These are phyloP conservation scores for Odobenus rosmarus DNA, from an alignment of 2,113 vertebrate genomes.

Conservation along the genomic window DNA sequence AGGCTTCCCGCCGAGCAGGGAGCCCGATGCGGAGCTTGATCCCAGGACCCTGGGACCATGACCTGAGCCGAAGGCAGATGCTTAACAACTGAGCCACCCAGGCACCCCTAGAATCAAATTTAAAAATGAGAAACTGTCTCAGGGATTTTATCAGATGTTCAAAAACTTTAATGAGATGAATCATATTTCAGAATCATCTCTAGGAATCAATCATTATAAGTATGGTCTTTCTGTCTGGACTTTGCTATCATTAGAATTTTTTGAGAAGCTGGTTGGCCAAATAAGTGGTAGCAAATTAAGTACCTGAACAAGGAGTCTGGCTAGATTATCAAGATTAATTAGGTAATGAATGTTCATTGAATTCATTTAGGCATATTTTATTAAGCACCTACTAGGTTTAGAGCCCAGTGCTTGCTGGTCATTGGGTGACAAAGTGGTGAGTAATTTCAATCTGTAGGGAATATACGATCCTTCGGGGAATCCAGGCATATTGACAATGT, in stretches of 20 bases:
- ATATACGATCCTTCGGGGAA: neutral
- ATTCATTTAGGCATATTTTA: neutral
- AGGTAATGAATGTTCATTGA: neutral
- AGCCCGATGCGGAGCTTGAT: no score
- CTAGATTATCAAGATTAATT: neutral
- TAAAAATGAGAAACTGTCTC: neutral
- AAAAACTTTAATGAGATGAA: neutral
- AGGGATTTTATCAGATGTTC: neutral
- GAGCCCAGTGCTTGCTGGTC: neutral
- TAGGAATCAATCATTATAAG: neutral
- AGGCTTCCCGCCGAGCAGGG: no score
- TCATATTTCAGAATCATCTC: neutral
- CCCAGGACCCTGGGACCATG: no score
- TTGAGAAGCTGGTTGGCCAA: neutral
- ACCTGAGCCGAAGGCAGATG: no score
- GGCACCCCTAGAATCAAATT: neutral
- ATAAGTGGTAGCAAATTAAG: slow-evolving; percentile 3
- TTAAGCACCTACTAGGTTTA: neutral
- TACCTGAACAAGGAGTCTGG: neutral
- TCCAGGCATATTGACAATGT: neutral
- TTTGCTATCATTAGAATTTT: neutral
- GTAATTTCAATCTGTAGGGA: neutral
- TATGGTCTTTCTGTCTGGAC: neutral
- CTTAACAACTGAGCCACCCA: no score
- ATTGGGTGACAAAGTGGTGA: neutral